Percentiles rank a stretch among this genome's conserved stretches.
Conservation (phyloP, 2,113 vertebrate species). For the Crocuta crocuta region DNA sequence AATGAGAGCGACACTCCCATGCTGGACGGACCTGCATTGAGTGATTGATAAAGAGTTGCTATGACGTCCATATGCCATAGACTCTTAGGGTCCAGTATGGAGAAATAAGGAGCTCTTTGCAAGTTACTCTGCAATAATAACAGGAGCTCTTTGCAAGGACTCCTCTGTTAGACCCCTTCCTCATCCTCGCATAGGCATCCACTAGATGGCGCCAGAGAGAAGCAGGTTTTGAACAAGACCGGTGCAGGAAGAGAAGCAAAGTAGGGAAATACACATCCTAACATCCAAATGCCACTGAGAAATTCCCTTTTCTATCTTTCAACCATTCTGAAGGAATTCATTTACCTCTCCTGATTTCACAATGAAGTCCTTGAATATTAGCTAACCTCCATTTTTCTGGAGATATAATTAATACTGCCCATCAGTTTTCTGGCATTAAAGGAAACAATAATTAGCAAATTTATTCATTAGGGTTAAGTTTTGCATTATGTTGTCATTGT, state of each 20-base stretch:
- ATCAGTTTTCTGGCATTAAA: neutral
- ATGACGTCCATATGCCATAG: neutral
- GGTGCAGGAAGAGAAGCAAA: neutral
- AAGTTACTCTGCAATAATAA: neutral
- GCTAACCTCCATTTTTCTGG: neutral
- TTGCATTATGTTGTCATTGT: neutral
- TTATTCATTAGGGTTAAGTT: neutral
- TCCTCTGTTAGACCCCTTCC: accelerated
- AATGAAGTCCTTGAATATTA: neutral
- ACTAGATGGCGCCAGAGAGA: neutral
- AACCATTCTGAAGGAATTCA: neutral
- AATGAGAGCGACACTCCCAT: neutral
- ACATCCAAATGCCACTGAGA: neutral
- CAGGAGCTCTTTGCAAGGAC: neutral
- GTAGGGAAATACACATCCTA: neutral
- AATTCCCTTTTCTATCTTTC: neutral
- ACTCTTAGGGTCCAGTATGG: neutral
- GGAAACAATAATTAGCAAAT: constrained; percentile 4
- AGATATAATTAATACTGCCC: neutral
- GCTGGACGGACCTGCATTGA: neutral
- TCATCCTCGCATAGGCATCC: no score
- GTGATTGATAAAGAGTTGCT: neutral
- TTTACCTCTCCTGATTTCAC: neutral
- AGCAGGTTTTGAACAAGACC: neutral
- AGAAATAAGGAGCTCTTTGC: neutral